Conservation (phyloP, 2,888 invertebrate species). For the Rotaria socialis region DNA sequence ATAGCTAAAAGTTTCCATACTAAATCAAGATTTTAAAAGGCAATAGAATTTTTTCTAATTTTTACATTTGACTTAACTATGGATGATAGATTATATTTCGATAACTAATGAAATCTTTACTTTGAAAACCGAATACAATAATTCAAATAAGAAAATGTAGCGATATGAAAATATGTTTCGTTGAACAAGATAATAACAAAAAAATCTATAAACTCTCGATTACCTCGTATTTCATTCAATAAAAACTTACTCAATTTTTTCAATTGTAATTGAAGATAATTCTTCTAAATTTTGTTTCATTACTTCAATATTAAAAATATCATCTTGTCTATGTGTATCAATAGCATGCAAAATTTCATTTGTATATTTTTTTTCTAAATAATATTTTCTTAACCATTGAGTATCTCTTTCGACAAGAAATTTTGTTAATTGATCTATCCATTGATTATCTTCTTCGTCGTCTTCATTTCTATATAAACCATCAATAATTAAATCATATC, state of each 20-base stretch:
- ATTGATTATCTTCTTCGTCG: neutral
- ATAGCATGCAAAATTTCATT: neutral
- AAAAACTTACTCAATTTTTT: neutral
- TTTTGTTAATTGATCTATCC: conserved; percentile 2
- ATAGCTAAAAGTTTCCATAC: too few relatives aligned
- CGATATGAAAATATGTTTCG: too few relatives aligned
- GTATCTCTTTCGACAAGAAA: neutral
- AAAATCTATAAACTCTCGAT: too few relatives aligned
- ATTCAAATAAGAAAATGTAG: too few relatives aligned
- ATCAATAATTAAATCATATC: conserved; percentile 21
- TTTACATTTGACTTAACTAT: too few relatives aligned
- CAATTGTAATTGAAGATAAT: neutral
- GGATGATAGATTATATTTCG: too few relatives aligned
- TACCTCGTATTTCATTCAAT: too few relatives aligned
- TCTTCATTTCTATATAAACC: neutral
- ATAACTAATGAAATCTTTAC: too few relatives aligned
- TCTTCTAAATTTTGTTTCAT: neutral
- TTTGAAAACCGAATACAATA: too few relatives aligned
- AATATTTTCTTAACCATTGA: conserved; percentile 15
- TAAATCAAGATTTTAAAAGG: too few relatives aligned
- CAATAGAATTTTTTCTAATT: too few relatives aligned
- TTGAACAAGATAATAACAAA: too few relatives aligned
- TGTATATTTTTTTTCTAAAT: neutral
- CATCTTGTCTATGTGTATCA: neutral
- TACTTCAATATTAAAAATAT: neutral